These are phyloP conservation scores for Drosophila ananassae DNA, from an alignment of 1,140 invertebrate genomes.

Conservation along the genomic window DNA sequence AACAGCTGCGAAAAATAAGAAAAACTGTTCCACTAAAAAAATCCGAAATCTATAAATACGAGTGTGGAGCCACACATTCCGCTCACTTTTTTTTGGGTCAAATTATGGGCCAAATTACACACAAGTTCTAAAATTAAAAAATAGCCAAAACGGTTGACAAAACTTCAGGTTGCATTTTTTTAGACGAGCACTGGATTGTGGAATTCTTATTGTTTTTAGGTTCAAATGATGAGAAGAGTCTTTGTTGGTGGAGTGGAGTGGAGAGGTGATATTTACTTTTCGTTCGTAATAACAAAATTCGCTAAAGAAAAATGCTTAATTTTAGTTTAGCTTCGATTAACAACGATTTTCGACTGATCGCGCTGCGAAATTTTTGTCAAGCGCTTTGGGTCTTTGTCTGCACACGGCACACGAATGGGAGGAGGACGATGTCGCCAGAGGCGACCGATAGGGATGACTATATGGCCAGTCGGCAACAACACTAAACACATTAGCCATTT, in stretches of 20 bases:
- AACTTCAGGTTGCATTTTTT: conserved; percentile 50
- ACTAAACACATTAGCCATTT: conserved; percentile 31
- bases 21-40: conserved; percentile 59
- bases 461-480: conserved; percentile 28
- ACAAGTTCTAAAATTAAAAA: conserved; percentile 65
- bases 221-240: background rate
- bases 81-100: conserved; percentile 51
- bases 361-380: conserved; percentile 58
- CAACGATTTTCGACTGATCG: conserved; percentile 81
- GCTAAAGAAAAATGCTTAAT: conserved; percentile 58
- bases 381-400: conserved; percentile 59
- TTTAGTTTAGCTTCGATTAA: conserved; percentile 77
- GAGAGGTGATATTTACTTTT: conserved; percentile 65
- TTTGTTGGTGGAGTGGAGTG: background rate
- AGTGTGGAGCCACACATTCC: conserved; percentile 64
- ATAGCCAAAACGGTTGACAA: conserved; percentile 31
- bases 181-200: conserved; percentile 18
- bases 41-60: conserved; percentile 62
- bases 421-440: conserved; percentile 56
- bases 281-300: conserved; percentile 76
- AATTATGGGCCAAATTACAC: conserved; percentile 65
- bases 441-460: conserved; percentile 64
- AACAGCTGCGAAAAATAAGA: conserved; percentile 21
- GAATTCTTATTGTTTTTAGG: conserved; percentile 7
- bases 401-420: conserved; percentile 74